Percentiles rank a stretch among this genome's conserved stretches.
phyloP scores from a whole-genome alignment of 2,113 vertebrate species.

The Anguilla rostrata region DNA sequence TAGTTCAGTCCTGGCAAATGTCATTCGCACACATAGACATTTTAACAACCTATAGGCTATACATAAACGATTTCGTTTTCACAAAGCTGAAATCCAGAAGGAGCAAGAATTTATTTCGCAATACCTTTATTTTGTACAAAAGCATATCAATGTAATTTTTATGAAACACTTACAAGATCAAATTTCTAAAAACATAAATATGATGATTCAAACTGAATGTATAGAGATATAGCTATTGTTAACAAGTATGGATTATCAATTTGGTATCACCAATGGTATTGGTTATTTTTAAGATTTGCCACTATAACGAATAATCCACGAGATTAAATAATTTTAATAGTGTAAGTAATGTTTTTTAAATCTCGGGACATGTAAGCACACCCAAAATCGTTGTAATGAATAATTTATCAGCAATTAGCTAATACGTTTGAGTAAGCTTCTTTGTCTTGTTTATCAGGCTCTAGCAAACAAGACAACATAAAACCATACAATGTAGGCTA shows the following conservation, averaged over 20 bases:
- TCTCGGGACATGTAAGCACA: neutral
- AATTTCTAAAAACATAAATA: no score
- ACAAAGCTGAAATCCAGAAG: neutral
- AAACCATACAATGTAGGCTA: neutral
- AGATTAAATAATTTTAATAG: neutral
- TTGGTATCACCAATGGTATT: neutral
- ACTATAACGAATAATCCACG: neutral
- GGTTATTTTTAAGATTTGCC: neutral
- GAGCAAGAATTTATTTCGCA: neutral
- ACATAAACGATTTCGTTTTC: neutral
- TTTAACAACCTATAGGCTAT: neutral
- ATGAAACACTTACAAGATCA: no score
- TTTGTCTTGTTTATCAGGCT: neutral
- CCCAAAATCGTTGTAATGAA: neutral
- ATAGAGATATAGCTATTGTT: no score
- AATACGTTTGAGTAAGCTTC: conserved; percentile 1
- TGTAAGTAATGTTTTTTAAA: neutral
- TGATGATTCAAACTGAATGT: no score
- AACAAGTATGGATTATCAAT: neutral
- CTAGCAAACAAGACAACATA: neutral
- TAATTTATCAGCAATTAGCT: conserved; percentile 11
- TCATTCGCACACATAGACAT: neutral
- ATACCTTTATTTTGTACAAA: no score
- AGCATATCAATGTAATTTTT: no score
- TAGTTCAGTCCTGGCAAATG: neutral